Conservation (phyloP, 2,113 vertebrate genomes). For the Notechis scutatus region DNA sequence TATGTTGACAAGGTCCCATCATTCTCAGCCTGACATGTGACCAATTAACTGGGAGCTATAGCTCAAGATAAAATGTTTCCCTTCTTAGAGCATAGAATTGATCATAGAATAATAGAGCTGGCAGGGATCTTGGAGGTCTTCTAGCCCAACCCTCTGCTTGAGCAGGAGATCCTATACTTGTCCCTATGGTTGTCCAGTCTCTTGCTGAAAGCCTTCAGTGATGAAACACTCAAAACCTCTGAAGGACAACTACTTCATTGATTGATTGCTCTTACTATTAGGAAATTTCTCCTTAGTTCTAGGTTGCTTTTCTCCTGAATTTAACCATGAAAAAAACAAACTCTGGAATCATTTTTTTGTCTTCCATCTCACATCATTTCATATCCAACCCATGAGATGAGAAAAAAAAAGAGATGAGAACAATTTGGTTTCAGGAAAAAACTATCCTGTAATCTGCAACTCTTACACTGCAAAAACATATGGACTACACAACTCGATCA, state of each 20-base stretch:
- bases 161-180: no score
- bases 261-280: not conserved
- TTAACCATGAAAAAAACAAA: not conserved
- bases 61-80: not conserved
- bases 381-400: not conserved
- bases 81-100: not conserved
- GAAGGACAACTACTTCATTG: not conserved
- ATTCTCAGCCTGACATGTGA: not conserved
- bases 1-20: not conserved
- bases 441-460: no score
- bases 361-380: not conserved
- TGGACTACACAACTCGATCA: no score
- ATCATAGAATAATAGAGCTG: not conserved
- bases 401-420: not conserved
- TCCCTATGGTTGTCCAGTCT: not conserved
- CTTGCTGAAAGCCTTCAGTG: not conserved
- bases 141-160: no score
- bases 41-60: not conserved
- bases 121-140: no score
- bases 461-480: no score
- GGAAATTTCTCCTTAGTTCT: not conserved
- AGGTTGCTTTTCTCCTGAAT: not conserved
- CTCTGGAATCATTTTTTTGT: not conserved
- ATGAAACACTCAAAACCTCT: not conserved
- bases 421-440: no score